Evolutionary conservation across 2,888 invertebrate genomes (phyloP).

Genomic region (Unio pictorum): DNA sequence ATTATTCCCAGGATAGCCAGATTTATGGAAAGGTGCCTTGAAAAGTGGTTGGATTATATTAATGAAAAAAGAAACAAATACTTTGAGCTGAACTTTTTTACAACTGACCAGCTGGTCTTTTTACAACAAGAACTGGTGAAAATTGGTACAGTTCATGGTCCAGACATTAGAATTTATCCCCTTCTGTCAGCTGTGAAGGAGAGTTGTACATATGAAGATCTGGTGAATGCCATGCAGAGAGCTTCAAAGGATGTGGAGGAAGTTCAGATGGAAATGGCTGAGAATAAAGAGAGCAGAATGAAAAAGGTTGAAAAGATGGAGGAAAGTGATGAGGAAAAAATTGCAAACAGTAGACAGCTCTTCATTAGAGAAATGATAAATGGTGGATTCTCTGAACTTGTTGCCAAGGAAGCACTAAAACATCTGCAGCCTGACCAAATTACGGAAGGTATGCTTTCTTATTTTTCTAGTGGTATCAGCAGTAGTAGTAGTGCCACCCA

Average conservation of each 20-base stretch:
- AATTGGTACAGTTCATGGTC: constrained; percentile 28
- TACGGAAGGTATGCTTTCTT: constrained; percentile 25
- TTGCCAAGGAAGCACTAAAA: constrained; percentile 35
- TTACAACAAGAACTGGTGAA: constrained; percentile 55
- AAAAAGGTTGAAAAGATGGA: constrained; percentile 4
- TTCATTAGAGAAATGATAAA: constrained; percentile 37
- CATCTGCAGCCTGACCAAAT: constrained; percentile 21
- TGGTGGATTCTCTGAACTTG: constrained; percentile 27
- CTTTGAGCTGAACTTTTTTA: constrained; percentile 56
- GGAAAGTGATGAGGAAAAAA: constrained; percentile 2
- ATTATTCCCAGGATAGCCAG: constrained; percentile 45
- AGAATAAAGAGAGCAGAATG: constrained; percentile 13
- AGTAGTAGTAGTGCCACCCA: no score
- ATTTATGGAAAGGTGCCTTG: constrained; percentile 50
- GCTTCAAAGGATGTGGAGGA: constrained; percentile 10
- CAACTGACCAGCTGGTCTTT: constrained; percentile 61
- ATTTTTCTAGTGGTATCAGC: no score
- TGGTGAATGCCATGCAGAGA: constrained; percentile 34
- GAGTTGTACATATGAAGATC: constrained; percentile 38
- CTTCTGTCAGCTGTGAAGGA: constrained; percentile 43
- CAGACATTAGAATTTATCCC: constrained; percentile 38
- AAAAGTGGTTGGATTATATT: constrained; percentile 51
- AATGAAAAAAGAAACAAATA: constrained; percentile 37
- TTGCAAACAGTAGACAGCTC: constrained; percentile 8
- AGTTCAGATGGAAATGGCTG: constrained; percentile 5